Percentiles rank a stretch among this genome's conserved stretches.
These are phyloP conservation scores for Pica pica DNA, from an alignment of 2,113 vertebrate genomes.

Conservation along the genomic window DNA sequence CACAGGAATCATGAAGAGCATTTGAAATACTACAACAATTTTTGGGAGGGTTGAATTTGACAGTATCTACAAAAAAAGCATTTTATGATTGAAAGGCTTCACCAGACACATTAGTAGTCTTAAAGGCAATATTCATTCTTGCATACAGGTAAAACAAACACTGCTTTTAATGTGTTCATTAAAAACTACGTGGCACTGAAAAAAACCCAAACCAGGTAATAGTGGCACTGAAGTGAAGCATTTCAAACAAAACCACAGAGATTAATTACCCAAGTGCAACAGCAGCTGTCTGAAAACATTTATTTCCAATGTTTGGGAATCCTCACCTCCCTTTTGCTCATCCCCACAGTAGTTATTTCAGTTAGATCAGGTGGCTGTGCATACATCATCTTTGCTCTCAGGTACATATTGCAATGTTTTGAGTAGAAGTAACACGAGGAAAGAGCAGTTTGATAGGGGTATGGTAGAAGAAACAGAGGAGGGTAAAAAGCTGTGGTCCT, in stretches of 20 bases:
- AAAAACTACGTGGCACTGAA: neutral
- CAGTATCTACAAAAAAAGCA: rapidly evolving
- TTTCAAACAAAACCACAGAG: neutral
- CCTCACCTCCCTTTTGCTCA: rapidly evolving
- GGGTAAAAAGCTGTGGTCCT: neutral
- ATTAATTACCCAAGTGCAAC: neutral
- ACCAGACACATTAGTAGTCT: neutral
- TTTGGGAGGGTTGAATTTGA: neutral
- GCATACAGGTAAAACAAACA: neutral
- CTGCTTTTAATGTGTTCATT: neutral
- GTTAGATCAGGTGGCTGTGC: neutral
- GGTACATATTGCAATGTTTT: neutral
- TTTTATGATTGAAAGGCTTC: neutral
- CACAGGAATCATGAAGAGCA: neutral
- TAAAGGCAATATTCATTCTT: neutral
- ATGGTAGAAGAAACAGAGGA: rapidly evolving
- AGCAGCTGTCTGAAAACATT: neutral
- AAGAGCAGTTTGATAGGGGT: neutral
- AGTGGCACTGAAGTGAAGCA: neutral
- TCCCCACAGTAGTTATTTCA: neutral
- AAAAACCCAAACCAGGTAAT: neutral
- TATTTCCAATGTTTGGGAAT: neutral
- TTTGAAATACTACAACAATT: neutral
- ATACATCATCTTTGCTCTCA: rapidly evolving
- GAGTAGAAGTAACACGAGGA: neutral